Percentiles rank a stretch among this genome's conserved stretches.
Evolutionary conservation across 2,797 vertebrate species (phyloP).

Genomic region (Rousettus madagascariensis): DNA sequence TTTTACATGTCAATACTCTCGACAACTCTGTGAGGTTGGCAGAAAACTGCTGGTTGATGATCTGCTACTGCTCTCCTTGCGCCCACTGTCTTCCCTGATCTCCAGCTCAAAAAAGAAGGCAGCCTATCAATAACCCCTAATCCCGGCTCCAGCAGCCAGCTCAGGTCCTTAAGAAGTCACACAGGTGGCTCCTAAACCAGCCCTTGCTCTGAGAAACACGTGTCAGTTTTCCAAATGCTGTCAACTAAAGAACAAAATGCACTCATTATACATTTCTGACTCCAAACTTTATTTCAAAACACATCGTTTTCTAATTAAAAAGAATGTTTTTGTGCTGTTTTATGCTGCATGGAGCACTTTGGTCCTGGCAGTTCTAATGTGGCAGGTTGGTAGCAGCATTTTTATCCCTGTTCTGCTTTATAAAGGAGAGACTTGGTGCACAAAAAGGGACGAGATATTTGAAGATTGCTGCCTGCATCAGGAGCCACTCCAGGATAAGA

Average conservation of each 20-base stretch:
- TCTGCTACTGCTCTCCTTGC: neutral
- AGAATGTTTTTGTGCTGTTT: neutral
- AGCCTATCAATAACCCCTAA: neutral
- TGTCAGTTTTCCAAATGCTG: neutral
- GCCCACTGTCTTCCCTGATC: neutral
- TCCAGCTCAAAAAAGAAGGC: neutral
- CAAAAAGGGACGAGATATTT: neutral
- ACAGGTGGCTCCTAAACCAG: neutral
- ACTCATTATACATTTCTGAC: neutral
- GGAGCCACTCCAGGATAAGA: neutral
- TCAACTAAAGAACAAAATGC: neutral
- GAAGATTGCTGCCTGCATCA: neutral
- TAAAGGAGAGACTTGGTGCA: neutral
- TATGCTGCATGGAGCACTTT: neutral
- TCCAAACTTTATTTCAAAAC: conserved; percentile 29
- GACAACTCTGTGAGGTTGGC: neutral
- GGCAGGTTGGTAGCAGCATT: neutral
- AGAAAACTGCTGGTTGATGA: neutral
- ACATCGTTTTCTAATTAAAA: neutral
- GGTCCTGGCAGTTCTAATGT: neutral
- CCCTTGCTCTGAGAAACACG: neutral
- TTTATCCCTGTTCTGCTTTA: neutral
- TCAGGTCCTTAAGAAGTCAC: neutral
- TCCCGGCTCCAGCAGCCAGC: neutral
- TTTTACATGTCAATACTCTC: neutral